phyloP scores from a whole-genome alignment of 64 coral and sea anemone species.

The Stichodactyla helianthus region DNA sequence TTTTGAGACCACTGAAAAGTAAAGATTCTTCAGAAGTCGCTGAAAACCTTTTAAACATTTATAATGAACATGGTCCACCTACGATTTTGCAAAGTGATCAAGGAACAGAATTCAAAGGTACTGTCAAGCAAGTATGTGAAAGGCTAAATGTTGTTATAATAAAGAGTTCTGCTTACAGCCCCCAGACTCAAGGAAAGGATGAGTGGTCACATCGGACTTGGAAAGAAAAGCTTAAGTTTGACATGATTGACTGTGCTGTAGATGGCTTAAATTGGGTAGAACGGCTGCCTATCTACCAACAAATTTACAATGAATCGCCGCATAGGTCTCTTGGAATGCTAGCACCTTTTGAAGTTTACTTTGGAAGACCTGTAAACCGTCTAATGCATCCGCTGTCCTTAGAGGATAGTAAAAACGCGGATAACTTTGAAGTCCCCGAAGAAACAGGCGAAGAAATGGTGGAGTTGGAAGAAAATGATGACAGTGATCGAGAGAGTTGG shows the following conservation, averaged over 20 bases:
- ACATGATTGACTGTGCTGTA: not conserved
- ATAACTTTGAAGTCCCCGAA: not conserved
- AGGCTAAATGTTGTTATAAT: conserved; percentile 17
- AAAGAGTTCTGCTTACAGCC: conserved; percentile 18
- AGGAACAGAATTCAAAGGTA: conserved; percentile 24
- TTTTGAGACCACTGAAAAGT: conserved; percentile 12
- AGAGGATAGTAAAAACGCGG: not conserved
- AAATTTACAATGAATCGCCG: conserved; percentile 17
- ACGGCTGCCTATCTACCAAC: not conserved
- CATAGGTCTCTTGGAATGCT: not conserved
- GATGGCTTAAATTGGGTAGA: conserved; percentile 12
- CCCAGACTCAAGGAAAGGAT: conserved; percentile 27
- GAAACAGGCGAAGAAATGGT: conserved; percentile 34
- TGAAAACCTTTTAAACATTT: conserved; percentile 20
- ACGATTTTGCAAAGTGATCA: conserved; percentile 27
- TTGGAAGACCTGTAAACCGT: not conserved
- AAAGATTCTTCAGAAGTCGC: conserved; percentile 29
- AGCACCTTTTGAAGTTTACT: conserved; percentile 16
- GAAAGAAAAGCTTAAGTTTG: conserved; percentile 32
- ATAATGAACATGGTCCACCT: conserved; percentile 33
- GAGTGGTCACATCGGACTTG: conserved; percentile 23
- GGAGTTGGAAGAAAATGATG: not conserved
- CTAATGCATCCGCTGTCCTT: not conserved
- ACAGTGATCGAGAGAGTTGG: not conserved
- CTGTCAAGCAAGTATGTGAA: conserved; percentile 10